Evolutionary conservation across 1,140 invertebrate genomes (phyloP).

Genomic region (Eulimnadia texana): DNA sequence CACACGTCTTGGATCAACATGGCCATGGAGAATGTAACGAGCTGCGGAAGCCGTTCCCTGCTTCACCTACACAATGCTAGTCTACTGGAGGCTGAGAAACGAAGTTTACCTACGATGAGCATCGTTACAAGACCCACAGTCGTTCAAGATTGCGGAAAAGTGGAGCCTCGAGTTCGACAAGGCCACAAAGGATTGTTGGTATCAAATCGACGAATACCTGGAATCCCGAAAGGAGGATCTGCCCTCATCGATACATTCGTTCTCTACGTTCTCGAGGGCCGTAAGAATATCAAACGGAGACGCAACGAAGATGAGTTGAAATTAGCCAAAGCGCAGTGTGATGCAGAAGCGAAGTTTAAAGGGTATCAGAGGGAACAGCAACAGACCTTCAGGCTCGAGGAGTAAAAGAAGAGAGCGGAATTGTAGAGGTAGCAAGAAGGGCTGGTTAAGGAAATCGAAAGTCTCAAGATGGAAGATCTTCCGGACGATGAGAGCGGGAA

Average conservation of each 20-base stretch:
- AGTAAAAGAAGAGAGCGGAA: not conserved
- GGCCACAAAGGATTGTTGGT: not conserved
- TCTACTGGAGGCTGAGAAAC: not conserved
- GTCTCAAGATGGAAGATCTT: not conserved
- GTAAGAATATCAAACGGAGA: not conserved
- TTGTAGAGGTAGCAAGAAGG: not conserved
- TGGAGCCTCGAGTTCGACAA: not conserved
- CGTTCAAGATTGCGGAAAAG: not conserved
- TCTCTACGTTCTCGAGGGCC: not conserved
- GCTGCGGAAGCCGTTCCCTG: not conserved
- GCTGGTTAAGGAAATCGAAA: not conserved
- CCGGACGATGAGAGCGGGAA: not conserved
- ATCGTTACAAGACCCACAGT: not conserved
- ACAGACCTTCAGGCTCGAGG: not conserved
- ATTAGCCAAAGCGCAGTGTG: not conserved
- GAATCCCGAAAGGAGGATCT: not conserved
- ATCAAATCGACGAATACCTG: not conserved
- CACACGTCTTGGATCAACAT: not conserved
- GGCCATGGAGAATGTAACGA: not conserved
- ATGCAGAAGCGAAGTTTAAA: not conserved
- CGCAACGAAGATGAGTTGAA: not conserved
- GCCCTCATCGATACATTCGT: not conserved
- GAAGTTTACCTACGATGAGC: not conserved
- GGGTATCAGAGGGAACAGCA: not conserved
- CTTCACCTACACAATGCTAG: not conserved